Evolutionary conservation across 2,888 invertebrate genomes (phyloP), one percentile per base, ranked within the genome.

Genomic region (Hydrotaea cyrtoneurina): DNA sequence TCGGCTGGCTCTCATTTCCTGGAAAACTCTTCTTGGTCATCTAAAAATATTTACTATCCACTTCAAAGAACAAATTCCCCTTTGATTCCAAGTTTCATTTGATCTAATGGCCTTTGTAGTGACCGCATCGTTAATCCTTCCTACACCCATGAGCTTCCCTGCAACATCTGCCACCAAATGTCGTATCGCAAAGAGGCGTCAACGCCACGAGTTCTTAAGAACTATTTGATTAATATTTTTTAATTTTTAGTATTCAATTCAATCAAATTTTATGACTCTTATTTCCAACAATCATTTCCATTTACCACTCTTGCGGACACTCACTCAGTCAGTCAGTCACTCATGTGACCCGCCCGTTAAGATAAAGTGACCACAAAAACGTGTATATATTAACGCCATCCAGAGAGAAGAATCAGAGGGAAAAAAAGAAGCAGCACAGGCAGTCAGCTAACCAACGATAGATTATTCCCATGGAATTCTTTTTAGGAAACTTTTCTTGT

Each of bases 271-370:
- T 31, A 62, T 62, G 59, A 62, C 15, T 31, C 5, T 17, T n/a
- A 31, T 62, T 31, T 62, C 62, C 4, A n/a, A 62, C 13, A 31
- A 62, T 62, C 62, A 50, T 50, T 62, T 62, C n/a, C n/a, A 62
- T 62, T 31, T 62, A 62, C 26, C 31, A 62, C 62, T n/a, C 13
- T 31, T n/a, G 31, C 62, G 31, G 31, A 2, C 31, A 31, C 31
- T n/a, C 31, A 31, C 31, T 4, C 31, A 31, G 31, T 31, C 31
- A 17, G n/a, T 62, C 19, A 17, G n/a, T 21, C 23, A 55, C 11
- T 7, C 21, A 21, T 7, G 11, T 17, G 7, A 13, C 11, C 59
- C 10, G 39, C 39, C 4, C 50, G 2, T n/a, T 50, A n/a, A 50
- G 50, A 50, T 50, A 50, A 1, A 59, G 15, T 26, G 59, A 59